Evolutionary conservation across 2,888 invertebrate genomes (phyloP), one percentile per base, ranked within the genome.

Genomic region (Himalopsyche anomala): DNA sequence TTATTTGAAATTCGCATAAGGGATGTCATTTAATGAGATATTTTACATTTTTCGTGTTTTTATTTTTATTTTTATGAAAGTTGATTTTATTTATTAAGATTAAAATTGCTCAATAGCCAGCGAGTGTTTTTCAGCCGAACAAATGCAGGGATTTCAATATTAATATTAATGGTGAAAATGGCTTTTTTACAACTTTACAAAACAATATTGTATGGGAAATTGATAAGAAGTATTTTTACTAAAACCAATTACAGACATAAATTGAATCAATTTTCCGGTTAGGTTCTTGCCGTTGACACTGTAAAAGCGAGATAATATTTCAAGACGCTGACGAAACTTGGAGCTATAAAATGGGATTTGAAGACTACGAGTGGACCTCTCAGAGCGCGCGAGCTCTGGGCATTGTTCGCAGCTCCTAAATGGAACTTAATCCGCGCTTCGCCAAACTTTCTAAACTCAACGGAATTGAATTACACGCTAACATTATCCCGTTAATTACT

Each of bases 381-480:
- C 15, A 5, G 74, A 74, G 74, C 36, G 36, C 19, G 38, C 36
- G 36, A 74, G 74, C 74, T 28, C 15, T 74, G 74, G 38, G 28
- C 74, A 74, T 74, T 74, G 74, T 74, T 74, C 74, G 3, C 28
- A 36, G 36, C 74, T 15, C 12, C 74, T 38, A 74, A 74, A 74
- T 74, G 74, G 36, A 74, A 36, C 36, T 74, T 36, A 74, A 74
- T 74, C 74, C 36, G 38, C 38, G 74, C 74, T 36, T 38, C 74
- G 74, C 80, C 42, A 42, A 51, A 80, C 42, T 51, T 80, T 80
- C 42, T 40, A n/a, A 80, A 80, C 80, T 45, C n/a, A 19, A 28
- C 5, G 80, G 80, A 80, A 80, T 80, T 80, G 80, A 80, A 80
- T 80, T 42, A 45, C 80, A 80, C 80, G 80, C 45, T 80, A 80